These are phyloP conservation scores for Arion vulgaris DNA, from an alignment of 1,140 invertebrate genomes.

Conservation along the genomic window DNA sequence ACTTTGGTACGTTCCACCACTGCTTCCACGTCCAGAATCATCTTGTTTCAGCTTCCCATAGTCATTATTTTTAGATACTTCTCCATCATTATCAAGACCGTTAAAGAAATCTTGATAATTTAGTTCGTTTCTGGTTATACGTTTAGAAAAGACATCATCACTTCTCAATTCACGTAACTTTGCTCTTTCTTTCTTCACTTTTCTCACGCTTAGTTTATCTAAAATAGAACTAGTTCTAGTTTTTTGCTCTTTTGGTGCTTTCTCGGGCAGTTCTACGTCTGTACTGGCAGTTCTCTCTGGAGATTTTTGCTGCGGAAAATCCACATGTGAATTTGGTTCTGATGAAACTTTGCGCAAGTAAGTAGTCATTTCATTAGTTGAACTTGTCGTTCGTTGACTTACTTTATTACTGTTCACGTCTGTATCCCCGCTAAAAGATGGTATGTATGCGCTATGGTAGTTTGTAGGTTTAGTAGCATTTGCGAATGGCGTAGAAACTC, in stretches of 20 bases:
- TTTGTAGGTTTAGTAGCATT: background rate
- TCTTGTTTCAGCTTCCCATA: background rate
- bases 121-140: conserved; percentile 57
- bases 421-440: background rate
- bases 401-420: background rate
- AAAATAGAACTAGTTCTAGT: conserved; percentile 56
- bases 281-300: background rate
- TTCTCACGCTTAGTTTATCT: conserved; percentile 64
- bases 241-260: conserved; percentile 57
- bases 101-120: conserved; percentile 61
- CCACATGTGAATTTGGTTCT: background rate
- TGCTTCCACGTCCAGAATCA: conserved; percentile 4
- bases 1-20: background rate
- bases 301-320: background rate
- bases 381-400: background rate
- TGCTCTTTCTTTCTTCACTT: conserved; percentile 61
- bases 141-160: conserved; percentile 64
- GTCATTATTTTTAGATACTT: conserved; percentile 29
- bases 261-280: conserved; percentile 54
- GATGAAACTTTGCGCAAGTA: background rate
- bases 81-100: conserved; percentile 42
- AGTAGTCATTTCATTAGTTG: background rate
- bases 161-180: conserved; percentile 61
- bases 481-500: background rate
- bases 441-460: background rate